Evolutionary conservation across 2,113 vertebrate species (phyloP).

Genomic region (Dasyprocta punctata): DNA sequence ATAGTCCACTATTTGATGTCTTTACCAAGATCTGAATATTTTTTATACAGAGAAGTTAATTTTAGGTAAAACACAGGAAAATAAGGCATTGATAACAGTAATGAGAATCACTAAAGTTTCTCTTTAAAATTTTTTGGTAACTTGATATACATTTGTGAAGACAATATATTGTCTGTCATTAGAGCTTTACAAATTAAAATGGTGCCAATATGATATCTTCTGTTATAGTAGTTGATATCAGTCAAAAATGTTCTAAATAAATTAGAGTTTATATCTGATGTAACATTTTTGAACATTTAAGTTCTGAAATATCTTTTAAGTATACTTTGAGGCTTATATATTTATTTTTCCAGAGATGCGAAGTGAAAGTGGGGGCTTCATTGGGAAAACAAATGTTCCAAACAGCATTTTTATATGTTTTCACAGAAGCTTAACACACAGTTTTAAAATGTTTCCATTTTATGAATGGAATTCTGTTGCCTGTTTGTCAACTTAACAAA

Average conservation of each 20-base stretch:
- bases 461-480: neutral
- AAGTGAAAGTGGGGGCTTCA: neutral
- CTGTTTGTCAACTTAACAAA: neutral
- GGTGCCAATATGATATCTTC: neutral
- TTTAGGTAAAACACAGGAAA: neutral
- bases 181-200: neutral
- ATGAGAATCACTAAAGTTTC: neutral
- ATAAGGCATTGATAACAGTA: neutral
- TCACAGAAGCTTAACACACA: neutral
- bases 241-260: neutral
- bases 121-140: neutral
- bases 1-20: neutral
- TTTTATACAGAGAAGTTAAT: neutral
- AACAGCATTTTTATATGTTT: neutral
- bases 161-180: neutral
- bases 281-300: neutral
- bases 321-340: neutral
- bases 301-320: neutral
- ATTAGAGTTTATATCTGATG: too few species aligned
- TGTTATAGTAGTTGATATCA: neutral
- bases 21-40: neutral
- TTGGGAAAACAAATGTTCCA: neutral
- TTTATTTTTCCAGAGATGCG: neutral
- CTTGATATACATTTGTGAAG: neutral
- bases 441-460: neutral